phyloP scores from a whole-genome alignment of 1,140 invertebrate species.

The Cyrtorhinus lividipennis region DNA sequence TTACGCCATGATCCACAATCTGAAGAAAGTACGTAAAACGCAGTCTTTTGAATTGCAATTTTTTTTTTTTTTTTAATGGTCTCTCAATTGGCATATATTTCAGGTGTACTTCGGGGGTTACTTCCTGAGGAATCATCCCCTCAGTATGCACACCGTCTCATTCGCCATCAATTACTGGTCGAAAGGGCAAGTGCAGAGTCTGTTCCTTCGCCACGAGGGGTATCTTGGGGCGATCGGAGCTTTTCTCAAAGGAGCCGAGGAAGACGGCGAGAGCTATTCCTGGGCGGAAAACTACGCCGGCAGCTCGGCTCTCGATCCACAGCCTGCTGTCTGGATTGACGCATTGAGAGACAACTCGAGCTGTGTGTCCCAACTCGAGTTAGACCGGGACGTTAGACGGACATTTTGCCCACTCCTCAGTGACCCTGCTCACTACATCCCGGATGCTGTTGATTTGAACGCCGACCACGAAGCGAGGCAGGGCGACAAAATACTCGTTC shows the following conservation, averaged over 20 bases:
- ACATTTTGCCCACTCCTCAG: slow-evolving; percentile 49
- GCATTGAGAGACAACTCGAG: slow-evolving; percentile 29
- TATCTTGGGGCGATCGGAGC: slow-evolving; percentile 65
- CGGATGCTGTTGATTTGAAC: slow-evolving; percentile 79
- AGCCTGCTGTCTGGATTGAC: slow-evolving; percentile 20
- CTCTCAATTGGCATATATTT: background rate
- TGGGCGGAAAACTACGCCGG: slow-evolving; percentile 66
- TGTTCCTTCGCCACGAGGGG: slow-evolving; percentile 62
- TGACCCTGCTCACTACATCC: slow-evolving; percentile 52
- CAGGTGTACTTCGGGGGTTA: slow-evolving; percentile 62
- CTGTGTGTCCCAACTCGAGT: slow-evolving; percentile 48
- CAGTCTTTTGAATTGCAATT: background rate
- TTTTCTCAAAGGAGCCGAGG: slow-evolving; percentile 54
- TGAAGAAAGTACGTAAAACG: slow-evolving; percentile 28
- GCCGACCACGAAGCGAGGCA: slow-evolving; percentile 65
- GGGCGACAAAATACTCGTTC: no score
- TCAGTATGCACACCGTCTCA: slow-evolving; percentile 60
- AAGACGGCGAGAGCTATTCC: slow-evolving; percentile 42
- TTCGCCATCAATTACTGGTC: slow-evolving; percentile 66
- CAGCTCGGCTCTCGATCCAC: slow-evolving; percentile 43
- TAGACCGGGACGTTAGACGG: slow-evolving; percentile 46
- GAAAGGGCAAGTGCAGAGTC: slow-evolving; percentile 49
- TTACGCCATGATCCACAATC: slow-evolving; percentile 48
- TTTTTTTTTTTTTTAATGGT: background rate
- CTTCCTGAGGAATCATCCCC: slow-evolving; percentile 57